Conservation (phyloP, 1,140 invertebrate species). For the Lamellibrachia luymesi region DNA sequence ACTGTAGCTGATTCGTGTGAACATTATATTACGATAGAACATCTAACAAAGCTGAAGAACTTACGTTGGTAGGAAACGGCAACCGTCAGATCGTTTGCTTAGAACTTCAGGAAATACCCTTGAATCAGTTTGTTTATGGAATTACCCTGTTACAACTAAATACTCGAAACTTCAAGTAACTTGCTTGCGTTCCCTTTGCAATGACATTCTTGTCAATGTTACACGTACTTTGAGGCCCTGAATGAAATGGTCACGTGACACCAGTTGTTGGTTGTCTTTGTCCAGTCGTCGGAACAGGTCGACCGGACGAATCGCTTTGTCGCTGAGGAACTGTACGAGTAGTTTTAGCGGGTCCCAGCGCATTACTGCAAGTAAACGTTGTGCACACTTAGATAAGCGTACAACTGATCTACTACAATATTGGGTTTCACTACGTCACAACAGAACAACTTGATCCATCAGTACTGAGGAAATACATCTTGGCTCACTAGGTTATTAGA, state of each 20-base stretch:
- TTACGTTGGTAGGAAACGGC: no score
- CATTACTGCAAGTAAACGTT: constrained; percentile 20
- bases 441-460: no score
- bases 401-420: no score
- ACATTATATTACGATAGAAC: no score
- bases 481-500: no score
- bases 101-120: background rate
- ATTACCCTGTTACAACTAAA: background rate
- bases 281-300: constrained; percentile 53
- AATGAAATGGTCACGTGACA: constrained; percentile 48
- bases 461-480: no score
- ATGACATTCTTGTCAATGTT: background rate
- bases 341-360: constrained; percentile 48
- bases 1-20: no score
- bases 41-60: no score
- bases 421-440: no score
- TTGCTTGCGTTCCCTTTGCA: background rate
- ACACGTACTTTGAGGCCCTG: constrained; percentile 43
- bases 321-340: constrained; percentile 45
- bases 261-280: constrained; percentile 40
- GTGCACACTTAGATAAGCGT: background rate
- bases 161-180: background rate
- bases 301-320: constrained; percentile 49
- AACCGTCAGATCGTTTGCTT: no score
- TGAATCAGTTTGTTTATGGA: background rate